phyloP scores from a whole-genome alignment of 2,113 vertebrate genomes.

The Poecile atricapillus region DNA sequence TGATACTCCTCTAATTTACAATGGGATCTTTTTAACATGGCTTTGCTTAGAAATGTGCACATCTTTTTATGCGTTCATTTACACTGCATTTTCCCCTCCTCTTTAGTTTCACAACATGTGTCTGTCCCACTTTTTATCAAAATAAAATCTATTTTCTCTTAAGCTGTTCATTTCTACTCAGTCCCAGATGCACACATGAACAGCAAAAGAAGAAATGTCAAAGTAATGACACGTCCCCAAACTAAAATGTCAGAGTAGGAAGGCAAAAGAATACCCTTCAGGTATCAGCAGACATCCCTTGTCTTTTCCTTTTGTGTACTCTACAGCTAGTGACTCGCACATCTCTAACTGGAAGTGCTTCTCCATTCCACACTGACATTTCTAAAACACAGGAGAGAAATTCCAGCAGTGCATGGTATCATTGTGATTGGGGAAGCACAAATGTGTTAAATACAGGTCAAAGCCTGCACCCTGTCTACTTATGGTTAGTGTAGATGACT shows the following conservation, averaged over 20 bases:
- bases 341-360: not conserved
- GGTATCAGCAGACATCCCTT: not conserved
- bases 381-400: not conserved
- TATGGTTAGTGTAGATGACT: accelerated
- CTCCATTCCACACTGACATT: not conserved
- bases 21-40: not conserved
- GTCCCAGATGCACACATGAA: not conserved
- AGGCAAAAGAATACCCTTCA: not conserved
- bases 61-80: not conserved
- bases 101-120: not conserved
- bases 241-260: not conserved
- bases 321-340: not conserved
- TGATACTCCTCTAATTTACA: not conserved
- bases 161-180: not conserved
- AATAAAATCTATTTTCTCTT: not conserved
- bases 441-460: not conserved
- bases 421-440: not conserved
- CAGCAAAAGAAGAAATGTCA: not conserved
- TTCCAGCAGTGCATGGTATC: not conserved
- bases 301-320: not conserved
- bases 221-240: not conserved
- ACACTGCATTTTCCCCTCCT: accelerated
- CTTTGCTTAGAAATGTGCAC: not conserved
- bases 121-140: not conserved
- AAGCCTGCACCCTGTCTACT: not conserved